Base-by-base conservation (phyloP, 2,888 invertebrate genomes). In the Balanococcus diminutus region DNA sequence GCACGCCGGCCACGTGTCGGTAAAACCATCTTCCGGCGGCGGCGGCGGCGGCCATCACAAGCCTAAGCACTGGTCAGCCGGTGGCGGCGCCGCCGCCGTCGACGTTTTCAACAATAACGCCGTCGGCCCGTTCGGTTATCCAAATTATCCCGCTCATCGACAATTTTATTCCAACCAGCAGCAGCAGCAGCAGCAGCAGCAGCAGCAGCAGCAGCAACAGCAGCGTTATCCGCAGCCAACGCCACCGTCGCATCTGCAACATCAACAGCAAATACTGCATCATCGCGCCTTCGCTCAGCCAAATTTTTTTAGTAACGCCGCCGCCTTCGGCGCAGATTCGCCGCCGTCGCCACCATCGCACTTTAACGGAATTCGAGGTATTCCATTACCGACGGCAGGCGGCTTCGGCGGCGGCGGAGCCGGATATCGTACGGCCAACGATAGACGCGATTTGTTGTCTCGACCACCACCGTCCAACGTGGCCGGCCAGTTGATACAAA, bases 41-140 rank as follows among this genome's bases (percentile, higher is more conserved):
- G 46, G 16, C 31, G 81, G 51, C 51, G 6, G 14, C 86, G 46
- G 14, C 46, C 51, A n/a, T 19, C 86, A 86, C 39, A 39, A 86
- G 1, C 86, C 25, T 25, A 25, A 81, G 56, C 22, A 67, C 86
- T 16, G 19, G 28, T 22, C 22, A 46, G n/a, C 25, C n/a, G 39
- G 32, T 4, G 5, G 36, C 72, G 16, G 25, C 61, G 61, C 8
- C 32, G 75, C 46, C 22, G 31, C 19, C 19, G 51, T n/a, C 51
- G 51, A 19, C 19, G n/a, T n/a, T 19, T 51, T 19, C 19, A 19
- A 5, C 4, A 3, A 19, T 5, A 19, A 19, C 19, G 8, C 36
- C 8, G 4, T 36, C 36, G 5, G 8, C 8, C 9, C 19, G 1
- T 42, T 14, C 51, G 3, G 42, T 11, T 9, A 42, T 14, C 42